phyloP scores from a whole-genome alignment of 2,113 vertebrate genomes.

The Dendropsophus ebraccatus region DNA sequence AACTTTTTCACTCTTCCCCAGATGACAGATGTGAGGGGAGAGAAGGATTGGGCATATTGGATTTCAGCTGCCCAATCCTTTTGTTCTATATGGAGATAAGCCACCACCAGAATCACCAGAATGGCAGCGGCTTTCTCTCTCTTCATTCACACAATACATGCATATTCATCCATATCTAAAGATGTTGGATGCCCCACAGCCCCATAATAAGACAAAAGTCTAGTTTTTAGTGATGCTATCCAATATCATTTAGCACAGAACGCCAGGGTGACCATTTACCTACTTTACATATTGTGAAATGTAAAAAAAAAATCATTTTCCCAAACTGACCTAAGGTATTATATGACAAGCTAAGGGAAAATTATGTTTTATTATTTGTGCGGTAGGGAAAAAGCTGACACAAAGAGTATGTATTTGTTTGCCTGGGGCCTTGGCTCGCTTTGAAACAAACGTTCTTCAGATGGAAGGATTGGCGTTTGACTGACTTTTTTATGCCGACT shows the following conservation, averaged over 20 bases:
- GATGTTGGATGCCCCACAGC: no score
- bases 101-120: no score
- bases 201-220: no score
- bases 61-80: no score
- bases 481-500: slow-evolving; percentile 69
- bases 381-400: slow-evolving; percentile 54
- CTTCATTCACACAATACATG: no score
- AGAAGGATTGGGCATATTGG: no score
- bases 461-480: slow-evolving; percentile 73
- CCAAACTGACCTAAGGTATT: slow-evolving; percentile 33
- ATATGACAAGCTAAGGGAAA: slow-evolving; percentile 21
- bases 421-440: slow-evolving; percentile 72
- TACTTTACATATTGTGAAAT: neutral
- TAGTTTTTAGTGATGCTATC: neutral
- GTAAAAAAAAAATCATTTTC: neutral
- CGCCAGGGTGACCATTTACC: neutral
- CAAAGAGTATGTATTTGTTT: slow-evolving; percentile 66
- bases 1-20: no score
- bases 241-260: neutral
- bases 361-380: slow-evolving; percentile 43
- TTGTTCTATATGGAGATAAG: no score
- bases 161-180: no score
- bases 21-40: no score
- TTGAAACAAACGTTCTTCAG: slow-evolving; percentile 73
- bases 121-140: no score